phyloP scores from a whole-genome alignment of 1,140 invertebrate genomes.

The Leptinotarsa lineolata region DNA sequence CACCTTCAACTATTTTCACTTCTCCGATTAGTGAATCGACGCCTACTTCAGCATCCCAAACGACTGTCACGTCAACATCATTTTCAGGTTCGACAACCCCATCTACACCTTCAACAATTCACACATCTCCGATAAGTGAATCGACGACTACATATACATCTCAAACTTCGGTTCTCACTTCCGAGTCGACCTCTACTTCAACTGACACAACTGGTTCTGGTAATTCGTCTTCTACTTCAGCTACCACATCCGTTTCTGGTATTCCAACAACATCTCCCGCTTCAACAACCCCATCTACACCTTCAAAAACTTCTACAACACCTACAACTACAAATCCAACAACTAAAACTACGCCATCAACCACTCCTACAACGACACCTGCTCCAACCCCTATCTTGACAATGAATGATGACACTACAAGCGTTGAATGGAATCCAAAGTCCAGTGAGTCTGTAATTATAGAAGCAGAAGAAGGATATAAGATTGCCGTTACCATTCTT shows the following conservation, averaged over 20 bases:
- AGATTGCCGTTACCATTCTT: not conserved
- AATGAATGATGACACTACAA: not conserved
- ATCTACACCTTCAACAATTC: no score
- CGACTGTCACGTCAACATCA: no score
- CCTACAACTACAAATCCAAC: not conserved
- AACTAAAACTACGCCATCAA: not conserved
- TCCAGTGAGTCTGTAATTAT: constrained; percentile 1
- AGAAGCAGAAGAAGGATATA: constrained; percentile 13
- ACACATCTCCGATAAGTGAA: no score
- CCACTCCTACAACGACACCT: not conserved
- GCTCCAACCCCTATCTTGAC: not conserved
- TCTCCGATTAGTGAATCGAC: no score
- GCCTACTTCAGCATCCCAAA: no score
- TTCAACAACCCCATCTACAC: not conserved
- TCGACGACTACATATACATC: no score
- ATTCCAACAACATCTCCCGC: not conserved
- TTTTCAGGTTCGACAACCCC: no score
- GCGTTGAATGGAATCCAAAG: constrained; percentile 4
- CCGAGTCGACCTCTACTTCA: not conserved
- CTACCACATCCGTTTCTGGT: not conserved
- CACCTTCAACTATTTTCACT: no score
- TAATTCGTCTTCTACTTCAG: not conserved
- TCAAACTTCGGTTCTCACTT: no score
- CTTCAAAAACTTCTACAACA: not conserved
- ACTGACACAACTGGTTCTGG: not conserved